Base-by-base conservation (phyloP, 2,113 vertebrate species). In the Pao palembangensis region DNA sequence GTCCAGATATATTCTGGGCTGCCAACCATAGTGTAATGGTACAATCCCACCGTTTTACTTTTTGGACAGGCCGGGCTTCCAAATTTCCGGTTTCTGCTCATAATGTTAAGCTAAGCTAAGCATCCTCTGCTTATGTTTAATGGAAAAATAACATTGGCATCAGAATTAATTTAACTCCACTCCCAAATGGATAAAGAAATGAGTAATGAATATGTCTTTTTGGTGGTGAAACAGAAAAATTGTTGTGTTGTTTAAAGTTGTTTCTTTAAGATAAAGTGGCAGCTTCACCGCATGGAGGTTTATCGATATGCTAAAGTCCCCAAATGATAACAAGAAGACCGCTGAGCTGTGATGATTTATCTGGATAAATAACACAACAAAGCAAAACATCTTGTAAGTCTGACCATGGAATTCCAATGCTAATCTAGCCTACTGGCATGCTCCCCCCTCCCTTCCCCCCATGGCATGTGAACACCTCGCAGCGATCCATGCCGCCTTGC, bases 401-500 rank as follows among this genome's bases (percentile, higher is more conserved):
- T 71, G 58, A 85, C 86, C 85, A 64, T 77, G 74, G 55, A 85
- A 88, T 86, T 85, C 86, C 85, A 76, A 34, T 23, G 80, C 74
- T 85, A 71, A 79, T 88, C 79, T 81, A 76, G 71, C 76, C 75
- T 77, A 78, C 71, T 74, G 67, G 75, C 81, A 77, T 65, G 51
- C 67, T 61, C 59, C 49, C 58, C 58, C 76, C 15, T 55, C 61
- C 62, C 58, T 67, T 60, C 68, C 70, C 77, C 58, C 66, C 59
- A 59, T 64, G 75, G 76, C 81, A 82, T 88, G 85, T 90, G 86
- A 89, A 90, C 77, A 85, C 85, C 87, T 87, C 18, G 71, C 66
- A 83, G 88, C 87, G 71, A 81, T 81, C 66, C 75, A 79, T 86
- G 82, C 78, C 51, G 79, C 65, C 70, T 83, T 53, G 67, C 71